Evolutionary conservation across 2,888 invertebrate species (phyloP).

Genomic region (Phaonia tiefii): DNA sequence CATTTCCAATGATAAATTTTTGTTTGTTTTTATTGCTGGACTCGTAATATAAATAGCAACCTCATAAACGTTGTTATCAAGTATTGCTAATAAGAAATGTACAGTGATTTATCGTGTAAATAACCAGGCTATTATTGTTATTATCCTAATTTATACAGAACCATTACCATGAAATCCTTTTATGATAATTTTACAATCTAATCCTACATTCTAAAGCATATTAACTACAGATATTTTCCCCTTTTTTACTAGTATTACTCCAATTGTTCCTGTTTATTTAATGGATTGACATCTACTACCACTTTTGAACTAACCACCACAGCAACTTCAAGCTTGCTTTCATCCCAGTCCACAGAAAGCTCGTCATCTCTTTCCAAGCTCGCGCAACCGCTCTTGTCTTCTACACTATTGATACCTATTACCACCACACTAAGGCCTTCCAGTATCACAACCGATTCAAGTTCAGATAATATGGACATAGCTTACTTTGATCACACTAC

Average conservation of each 20-base stretch:
- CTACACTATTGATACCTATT: slow-evolving; percentile 33
- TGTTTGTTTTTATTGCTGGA: too few species aligned
- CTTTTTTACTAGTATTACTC: slow-evolving; percentile 72
- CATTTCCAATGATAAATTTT: too few species aligned
- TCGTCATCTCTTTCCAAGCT: slow-evolving; percentile 22
- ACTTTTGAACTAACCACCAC: not conserved
- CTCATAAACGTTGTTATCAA: too few species aligned
- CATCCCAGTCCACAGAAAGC: slow-evolving; percentile 8
- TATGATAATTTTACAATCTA: too few species aligned
- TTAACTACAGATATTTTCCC: too few species aligned
- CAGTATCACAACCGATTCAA: slow-evolving; percentile 4
- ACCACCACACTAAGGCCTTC: slow-evolving; percentile 23
- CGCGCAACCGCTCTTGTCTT: slow-evolving; percentile 46
- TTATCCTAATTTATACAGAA: too few species aligned
- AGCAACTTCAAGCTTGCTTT: slow-evolving; percentile 24
- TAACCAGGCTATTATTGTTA: too few species aligned
- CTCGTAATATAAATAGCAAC: too few species aligned
- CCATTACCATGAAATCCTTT: too few species aligned
- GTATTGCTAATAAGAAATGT: too few species aligned
- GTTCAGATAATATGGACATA: slow-evolving; percentile 36
- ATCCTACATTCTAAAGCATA: too few species aligned
- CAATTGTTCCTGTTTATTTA: slow-evolving; percentile 71
- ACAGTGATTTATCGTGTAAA: too few species aligned
- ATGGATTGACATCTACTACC: slow-evolving; percentile 18
- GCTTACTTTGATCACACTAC: slow-evolving; percentile 18